Percentiles rank a stretch among this genome's conserved stretches.
Evolutionary conservation across 2,797 vertebrate species (phyloP).

Genomic region (Acrocephalus scirpaceus): DNA sequence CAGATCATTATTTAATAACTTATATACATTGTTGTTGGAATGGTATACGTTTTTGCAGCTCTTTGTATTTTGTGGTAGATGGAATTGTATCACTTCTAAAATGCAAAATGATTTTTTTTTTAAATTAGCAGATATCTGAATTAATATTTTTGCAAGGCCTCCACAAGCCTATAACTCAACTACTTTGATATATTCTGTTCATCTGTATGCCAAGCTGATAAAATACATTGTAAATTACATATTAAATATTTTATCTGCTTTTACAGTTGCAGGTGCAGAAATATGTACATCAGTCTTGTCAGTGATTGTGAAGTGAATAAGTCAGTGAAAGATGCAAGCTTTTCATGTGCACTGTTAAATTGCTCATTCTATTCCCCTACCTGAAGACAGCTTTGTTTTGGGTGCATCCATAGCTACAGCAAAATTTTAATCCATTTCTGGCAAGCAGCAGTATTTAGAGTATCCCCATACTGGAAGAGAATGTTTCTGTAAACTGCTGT

Average conservation of each 20-base stretch:
- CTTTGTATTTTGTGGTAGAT: slow-evolving; percentile 85
- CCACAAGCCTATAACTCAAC: slow-evolving; percentile 80
- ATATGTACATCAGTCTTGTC: slow-evolving; percentile 79
- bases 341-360: slow-evolving; percentile 57
- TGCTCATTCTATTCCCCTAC: background rate
- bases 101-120: slow-evolving; percentile 71
- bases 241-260: slow-evolving; percentile 88
- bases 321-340: slow-evolving; percentile 76
- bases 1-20: slow-evolving; percentile 92
- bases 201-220: slow-evolving; percentile 82
- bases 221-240: slow-evolving; percentile 83
- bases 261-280: slow-evolving; percentile 81
- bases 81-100: slow-evolving; percentile 80
- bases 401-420: background rate
- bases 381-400: slow-evolving; percentile 28
- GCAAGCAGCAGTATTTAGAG: slow-evolving; percentile 29
- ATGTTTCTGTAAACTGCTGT: slow-evolving; percentile 17
- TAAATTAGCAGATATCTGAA: slow-evolving; percentile 78
- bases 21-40: slow-evolving; percentile 85
- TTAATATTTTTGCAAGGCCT: slow-evolving; percentile 85
- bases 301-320: slow-evolving; percentile 80
- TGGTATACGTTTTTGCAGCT: slow-evolving; percentile 81
- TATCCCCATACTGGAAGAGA: background rate
- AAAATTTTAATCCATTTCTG: background rate
- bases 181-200: slow-evolving; percentile 83